A percentile compares a stretch with the other conserved stretches of the same genome.
These are phyloP conservation scores for Whitmania pigra DNA, from an alignment of 1,140 invertebrate species.

Conservation along the genomic window DNA sequence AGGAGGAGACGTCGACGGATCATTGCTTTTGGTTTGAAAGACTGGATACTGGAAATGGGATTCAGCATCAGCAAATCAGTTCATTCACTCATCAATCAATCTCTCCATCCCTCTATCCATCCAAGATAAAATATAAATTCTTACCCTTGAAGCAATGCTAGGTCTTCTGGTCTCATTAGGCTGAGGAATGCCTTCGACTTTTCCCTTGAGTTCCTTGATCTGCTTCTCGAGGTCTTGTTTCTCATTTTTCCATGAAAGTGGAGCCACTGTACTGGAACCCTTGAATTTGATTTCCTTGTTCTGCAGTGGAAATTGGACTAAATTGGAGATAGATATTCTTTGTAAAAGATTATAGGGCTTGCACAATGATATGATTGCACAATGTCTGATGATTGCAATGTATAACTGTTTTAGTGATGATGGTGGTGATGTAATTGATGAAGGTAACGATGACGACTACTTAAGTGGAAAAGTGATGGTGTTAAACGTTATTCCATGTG, in stretches of 20 bases:
- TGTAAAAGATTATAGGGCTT: no score
- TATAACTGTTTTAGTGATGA: background rate
- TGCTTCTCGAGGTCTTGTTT: background rate
- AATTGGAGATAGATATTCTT: no score
- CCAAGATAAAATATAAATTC: no score
- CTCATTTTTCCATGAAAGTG: background rate
- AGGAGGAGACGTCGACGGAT: no score
- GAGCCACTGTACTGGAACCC: background rate
- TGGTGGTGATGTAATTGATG: background rate
- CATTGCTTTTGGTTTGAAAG: no score
- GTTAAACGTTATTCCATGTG: background rate
- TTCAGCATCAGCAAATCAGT: no score
- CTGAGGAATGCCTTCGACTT: background rate
- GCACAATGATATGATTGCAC: no score
- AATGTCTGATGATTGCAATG: no score
- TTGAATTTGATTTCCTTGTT: conserved; percentile 10
- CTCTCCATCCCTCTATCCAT: no score
- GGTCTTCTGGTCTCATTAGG: background rate
- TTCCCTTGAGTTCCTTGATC: background rate
- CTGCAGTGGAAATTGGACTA: background rate
- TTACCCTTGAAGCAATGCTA: background rate
- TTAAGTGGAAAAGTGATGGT: background rate
- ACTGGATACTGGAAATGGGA: no score
- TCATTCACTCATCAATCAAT: no score
- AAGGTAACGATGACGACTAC: background rate